Base-by-base conservation (phyloP, 2,888 invertebrate genomes). In the Cantharis rufa region DNA sequence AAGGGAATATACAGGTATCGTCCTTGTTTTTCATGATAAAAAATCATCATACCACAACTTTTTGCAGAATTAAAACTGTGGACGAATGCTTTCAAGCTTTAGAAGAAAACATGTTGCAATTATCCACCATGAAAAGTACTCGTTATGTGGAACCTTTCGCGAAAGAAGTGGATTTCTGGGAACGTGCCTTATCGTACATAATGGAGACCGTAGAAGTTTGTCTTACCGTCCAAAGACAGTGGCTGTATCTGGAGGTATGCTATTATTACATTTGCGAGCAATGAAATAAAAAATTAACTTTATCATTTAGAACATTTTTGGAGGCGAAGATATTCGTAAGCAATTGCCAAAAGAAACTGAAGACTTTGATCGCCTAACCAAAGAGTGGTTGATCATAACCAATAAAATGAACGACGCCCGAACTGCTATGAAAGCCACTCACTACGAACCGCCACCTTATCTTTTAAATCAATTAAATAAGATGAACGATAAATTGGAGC, bases 71-170 rank as follows among this genome's bases (percentile, higher is more conserved):
- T 70, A 94, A 92, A 87, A 91, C 89, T 74, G 92, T 94, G 0
- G 96, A 97, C 70, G 96, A 96, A 7, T 93, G 95, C 72, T 93
- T 92, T 85, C 92, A 93, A 89, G 91, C 91, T 69, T 88, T 97
- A 64, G 97, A 97, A 88, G 96, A 97, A 80, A 94, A 97, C 86
- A 93, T 95, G 89, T 93, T 95, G 21, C 93, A 94, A 83, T 89
- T 97, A 69, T 94, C 95, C 0, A 92, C 94, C 0, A 96, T 97
- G 95, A 97, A 97, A 87, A 93, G 96, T 0, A 96, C 96, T 0
- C 92, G 93, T 84, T 95, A 94, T 88, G 96, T 96, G 0, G 95
- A 96, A 85, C 95, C 96, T 0, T 97, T 97, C 86, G 92, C 93
- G 63, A 91, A 92, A 84, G 92, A 94, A 85, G 96, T 96, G 0